Evolutionary conservation across 2,888 invertebrate species (phyloP).

Genomic region (Autographa gamma): DNA sequence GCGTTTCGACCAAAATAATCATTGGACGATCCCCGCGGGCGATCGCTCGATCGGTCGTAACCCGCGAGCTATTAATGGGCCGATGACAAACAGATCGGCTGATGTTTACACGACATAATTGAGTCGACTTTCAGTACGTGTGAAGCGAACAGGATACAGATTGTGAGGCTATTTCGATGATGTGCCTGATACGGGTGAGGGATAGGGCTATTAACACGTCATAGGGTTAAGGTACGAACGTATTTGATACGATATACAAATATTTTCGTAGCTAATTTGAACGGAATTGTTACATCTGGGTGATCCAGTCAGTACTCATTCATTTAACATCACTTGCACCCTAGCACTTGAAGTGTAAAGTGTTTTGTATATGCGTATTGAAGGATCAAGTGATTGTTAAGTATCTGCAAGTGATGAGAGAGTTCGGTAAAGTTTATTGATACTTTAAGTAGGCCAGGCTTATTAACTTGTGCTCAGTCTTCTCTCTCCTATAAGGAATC

Average conservation of each 20-base stretch:
- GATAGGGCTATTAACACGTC: not conserved
- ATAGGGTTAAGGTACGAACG: not conserved
- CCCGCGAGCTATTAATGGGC: conserved; percentile 34
- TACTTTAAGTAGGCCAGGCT: no score
- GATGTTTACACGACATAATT: conserved; percentile 61
- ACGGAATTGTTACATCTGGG: not conserved
- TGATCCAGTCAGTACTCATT: not conserved
- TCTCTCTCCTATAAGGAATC: no score
- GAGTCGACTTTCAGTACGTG: conserved; percentile 49
- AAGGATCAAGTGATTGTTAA: not conserved
- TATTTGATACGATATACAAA: not conserved
- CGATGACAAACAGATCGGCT: conserved; percentile 57
- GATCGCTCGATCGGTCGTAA: conserved; percentile 7
- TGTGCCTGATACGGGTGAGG: conserved; percentile 8
- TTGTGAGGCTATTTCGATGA: conserved; percentile 3
- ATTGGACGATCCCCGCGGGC: conserved; percentile 34
- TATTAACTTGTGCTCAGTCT: no score
- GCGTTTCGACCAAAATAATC: conserved; percentile 40
- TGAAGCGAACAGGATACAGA: conserved; percentile 20
- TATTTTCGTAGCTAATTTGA: not conserved
- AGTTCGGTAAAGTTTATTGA: not conserved
- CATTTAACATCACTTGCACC: not conserved
- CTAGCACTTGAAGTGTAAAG: not conserved
- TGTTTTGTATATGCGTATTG: not conserved
- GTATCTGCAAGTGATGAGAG: not conserved